A percentile compares a stretch with the other conserved stretches of the same genome.
Conservation (phyloP, 2,113 vertebrate genomes). For the Fulica atra region DNA sequence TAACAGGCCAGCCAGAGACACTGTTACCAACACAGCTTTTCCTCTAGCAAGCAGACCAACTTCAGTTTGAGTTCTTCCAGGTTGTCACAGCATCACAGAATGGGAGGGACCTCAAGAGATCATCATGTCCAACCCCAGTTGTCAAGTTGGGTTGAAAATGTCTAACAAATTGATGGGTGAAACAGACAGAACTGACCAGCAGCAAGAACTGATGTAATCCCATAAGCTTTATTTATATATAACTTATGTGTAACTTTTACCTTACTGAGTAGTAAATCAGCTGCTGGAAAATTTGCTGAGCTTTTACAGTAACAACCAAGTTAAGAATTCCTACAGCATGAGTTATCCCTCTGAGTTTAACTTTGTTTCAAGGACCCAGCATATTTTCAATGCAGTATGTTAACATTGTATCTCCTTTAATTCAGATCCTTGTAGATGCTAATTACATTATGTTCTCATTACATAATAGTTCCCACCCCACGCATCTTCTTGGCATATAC, state of each 20-base stretch:
- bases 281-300: neutral
- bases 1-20: neutral
- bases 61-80: neutral
- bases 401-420: neutral
- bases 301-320: neutral
- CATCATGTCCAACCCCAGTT: too few relatives aligned
- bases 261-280: neutral
- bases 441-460: conserved; percentile 46
- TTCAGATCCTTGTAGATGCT: neutral
- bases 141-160: neutral
- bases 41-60: neutral
- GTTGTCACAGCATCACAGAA: neutral
- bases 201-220: neutral
- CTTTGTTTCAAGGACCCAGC: neutral
- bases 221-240: neutral
- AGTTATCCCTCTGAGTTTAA: neutral
- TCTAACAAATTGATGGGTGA: neutral
- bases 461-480: conserved; percentile 26
- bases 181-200: neutral
- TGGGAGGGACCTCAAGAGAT: too few relatives aligned
- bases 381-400: neutral
- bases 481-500: neutral
- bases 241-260: neutral
- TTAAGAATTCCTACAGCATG: neutral
- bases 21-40: neutral